Conservation (phyloP, 2,797 vertebrate genomes). For the Cheirogaleus major region DNA sequence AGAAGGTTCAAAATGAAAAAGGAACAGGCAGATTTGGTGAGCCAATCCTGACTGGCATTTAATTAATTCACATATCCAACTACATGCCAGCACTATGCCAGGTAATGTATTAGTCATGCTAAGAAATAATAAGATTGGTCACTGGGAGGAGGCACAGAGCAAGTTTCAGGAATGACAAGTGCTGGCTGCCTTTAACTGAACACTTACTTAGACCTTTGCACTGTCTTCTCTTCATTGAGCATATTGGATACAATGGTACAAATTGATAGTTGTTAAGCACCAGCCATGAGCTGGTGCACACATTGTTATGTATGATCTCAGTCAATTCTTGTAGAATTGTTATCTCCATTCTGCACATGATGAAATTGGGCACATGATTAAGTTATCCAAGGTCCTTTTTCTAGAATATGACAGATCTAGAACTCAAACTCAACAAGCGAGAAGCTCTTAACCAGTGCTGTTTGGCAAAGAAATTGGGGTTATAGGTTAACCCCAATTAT, state of each 20-base stretch:
- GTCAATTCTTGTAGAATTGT: neutral
- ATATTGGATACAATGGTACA: neutral
- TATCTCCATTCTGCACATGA: neutral
- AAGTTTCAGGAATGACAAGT: constrained; percentile 17
- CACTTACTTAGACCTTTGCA: neutral
- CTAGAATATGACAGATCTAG: neutral
- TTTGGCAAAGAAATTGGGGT: neutral
- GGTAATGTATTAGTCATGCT: neutral
- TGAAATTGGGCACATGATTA: neutral
- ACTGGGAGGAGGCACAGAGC: neutral
- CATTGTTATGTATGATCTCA: neutral
- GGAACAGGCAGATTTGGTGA: neutral
- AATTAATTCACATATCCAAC: constrained; percentile 20
- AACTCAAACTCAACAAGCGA: neutral
- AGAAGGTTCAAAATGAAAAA: neutral
- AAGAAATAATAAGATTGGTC: neutral
- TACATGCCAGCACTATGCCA: neutral
- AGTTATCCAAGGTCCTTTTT: neutral
- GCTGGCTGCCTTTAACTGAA: neutral
- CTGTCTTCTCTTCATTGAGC: neutral
- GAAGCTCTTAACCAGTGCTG: neutral
- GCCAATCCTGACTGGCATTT: neutral
- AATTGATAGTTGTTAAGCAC: neutral
- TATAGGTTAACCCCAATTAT: neutral
- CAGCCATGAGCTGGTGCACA: neutral